Evolutionary conservation across 2,888 invertebrate species (phyloP), one percentile per base, ranked within the genome.

Genomic region (Xestia sexstrigata): DNA sequence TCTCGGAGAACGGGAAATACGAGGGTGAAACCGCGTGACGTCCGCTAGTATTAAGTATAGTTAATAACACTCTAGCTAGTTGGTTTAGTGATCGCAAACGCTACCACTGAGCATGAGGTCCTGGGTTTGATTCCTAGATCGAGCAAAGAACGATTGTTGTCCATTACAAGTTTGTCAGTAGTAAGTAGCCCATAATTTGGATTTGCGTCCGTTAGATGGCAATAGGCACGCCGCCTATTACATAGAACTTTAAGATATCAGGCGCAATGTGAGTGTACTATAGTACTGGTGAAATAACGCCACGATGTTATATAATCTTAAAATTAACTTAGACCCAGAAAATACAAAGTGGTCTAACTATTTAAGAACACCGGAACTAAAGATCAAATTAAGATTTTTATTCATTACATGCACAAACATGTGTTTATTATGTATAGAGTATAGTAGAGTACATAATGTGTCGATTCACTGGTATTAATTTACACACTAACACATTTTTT

Each of bases 351-450:
- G 42, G 26, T 30, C 4, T 13, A 62, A 47, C 63, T 45, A 52
- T 23, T 42, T 30, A 26, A 7, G 17, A 80, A 58, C 15, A 52
- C 66, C 81, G 74, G 69, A 81, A 81, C 70, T 45, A 17, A 55
- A 20, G 11, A 2, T 55, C 1, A 65, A 72, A 85, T 79, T 42
- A 35, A n/a, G n/a, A 39, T 75, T 74, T 76, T 79, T 76, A 79
- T 86, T 78, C 84, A 74, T 78, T 47, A 79, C 70, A 70, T 55
- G 45, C 66, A 66, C 70, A 73, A 78, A 79, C 49, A 68, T 62
- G 13, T 60, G 45, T 62, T 15, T n/a, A 62, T 84, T 67, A 81
- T 58, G 45, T 70, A 74, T 74, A 45, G 13, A 58, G n/a, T n/a
- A n/a, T n/a, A n/a, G n/a, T n/a, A n/a, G 23, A 67, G 58, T 52